phyloP scores from a whole-genome alignment of 92 coral and sea anemone species.

The Pocillopora grandis region DNA sequence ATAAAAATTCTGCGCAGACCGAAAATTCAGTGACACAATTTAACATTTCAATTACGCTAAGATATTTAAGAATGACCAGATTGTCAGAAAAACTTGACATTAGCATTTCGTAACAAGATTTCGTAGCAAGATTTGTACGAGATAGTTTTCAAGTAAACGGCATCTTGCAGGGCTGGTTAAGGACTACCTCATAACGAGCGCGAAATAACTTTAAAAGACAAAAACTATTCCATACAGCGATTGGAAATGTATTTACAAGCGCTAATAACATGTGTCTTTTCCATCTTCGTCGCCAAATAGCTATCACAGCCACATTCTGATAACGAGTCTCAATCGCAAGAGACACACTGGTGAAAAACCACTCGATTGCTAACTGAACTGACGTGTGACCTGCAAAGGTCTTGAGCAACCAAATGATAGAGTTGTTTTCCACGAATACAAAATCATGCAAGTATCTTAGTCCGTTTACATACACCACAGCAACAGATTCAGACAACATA shows the following conservation, averaged over 20 bases:
- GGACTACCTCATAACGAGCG: background rate
- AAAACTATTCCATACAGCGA: constrained; percentile 6
- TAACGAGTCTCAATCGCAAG: constrained; percentile 43
- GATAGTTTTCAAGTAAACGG: background rate
- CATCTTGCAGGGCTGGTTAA: background rate
- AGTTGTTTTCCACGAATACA: background rate
- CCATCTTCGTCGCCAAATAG: constrained; percentile 36
- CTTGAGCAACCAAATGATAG: background rate
- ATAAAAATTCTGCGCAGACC: too few relatives aligned
- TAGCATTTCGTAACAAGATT: background rate
- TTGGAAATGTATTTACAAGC: background rate
- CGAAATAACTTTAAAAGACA: background rate
- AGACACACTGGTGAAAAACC: constrained; percentile 45
- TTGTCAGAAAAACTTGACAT: too few relatives aligned
- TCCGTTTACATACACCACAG: constrained; percentile 34
- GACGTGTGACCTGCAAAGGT: constrained; percentile 5
- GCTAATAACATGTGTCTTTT: constrained; percentile 13
- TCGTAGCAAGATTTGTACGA: too few relatives aligned
- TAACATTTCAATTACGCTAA: too few relatives aligned
- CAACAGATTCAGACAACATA: constrained; percentile 39
- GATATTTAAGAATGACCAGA: too few relatives aligned
- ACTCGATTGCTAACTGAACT: constrained; percentile 34
- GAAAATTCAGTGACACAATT: too few relatives aligned
- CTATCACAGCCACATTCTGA: constrained; percentile 53
- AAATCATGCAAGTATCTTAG: constrained; percentile 5